Evolutionary conservation across 2,888 invertebrate species (phyloP).

Genomic region (Calliphora vomitoria): DNA sequence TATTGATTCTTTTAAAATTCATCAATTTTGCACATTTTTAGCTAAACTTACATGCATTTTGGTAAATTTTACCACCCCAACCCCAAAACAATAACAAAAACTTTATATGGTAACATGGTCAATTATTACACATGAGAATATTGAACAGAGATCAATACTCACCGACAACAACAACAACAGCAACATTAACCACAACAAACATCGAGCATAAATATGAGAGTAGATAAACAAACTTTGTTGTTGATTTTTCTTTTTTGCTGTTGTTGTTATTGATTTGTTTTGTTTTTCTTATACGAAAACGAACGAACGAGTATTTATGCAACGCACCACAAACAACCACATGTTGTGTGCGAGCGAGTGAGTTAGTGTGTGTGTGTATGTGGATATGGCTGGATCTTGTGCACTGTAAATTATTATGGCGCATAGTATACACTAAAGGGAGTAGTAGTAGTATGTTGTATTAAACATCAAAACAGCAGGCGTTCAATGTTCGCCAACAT

Average conservation of each 20-base stretch:
- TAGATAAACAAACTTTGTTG: slow-evolving; percentile 53
- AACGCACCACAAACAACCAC: slow-evolving; percentile 42
- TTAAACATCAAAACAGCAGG: slow-evolving; percentile 44
- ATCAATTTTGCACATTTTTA: too few species aligned
- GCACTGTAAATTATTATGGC: slow-evolving; percentile 35
- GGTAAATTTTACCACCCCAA: too few species aligned
- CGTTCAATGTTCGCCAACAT: slow-evolving; percentile 67
- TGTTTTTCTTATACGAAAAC: not conserved
- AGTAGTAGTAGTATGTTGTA: slow-evolving; percentile 28
- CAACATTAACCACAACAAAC: slow-evolving; percentile 17
- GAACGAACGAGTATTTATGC: slow-evolving; percentile 15
- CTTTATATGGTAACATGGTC: slow-evolving; percentile 34
- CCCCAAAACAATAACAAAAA: not conserved
- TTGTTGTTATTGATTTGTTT: slow-evolving; percentile 21
- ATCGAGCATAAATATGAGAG: slow-evolving; percentile 44
- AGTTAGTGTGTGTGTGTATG: not conserved
- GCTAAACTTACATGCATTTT: too few species aligned
- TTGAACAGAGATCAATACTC: slow-evolving; percentile 53
- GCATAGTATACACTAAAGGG: slow-evolving; percentile 29
- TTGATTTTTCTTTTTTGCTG: slow-evolving; percentile 22
- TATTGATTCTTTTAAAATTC: too few species aligned
- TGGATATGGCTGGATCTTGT: slow-evolving; percentile 44
- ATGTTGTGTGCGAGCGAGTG: slow-evolving; percentile 17
- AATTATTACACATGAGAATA: slow-evolving; percentile 11
- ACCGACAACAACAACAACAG: slow-evolving; percentile 27